Evolutionary conservation across 2,113 vertebrate genomes (phyloP).

Genomic region (Callaeas wilsoni): DNA sequence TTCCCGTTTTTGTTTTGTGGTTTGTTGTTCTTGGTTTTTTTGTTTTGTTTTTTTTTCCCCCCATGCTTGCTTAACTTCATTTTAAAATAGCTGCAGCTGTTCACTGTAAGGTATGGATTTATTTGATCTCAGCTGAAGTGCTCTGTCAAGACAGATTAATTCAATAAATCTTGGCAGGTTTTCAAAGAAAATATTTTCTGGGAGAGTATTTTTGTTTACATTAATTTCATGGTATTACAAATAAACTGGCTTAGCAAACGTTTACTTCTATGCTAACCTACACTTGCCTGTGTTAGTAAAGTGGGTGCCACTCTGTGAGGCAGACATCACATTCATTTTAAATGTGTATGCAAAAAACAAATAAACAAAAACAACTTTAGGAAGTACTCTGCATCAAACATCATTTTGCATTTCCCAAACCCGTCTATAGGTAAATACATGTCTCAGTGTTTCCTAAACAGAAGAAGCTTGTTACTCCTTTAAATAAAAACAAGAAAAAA

Average conservation of each 20-base stretch:
- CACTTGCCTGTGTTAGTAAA: background rate
- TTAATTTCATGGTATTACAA: background rate
- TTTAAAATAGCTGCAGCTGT: slow-evolving; percentile 26
- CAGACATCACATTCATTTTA: background rate
- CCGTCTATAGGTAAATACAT: background rate
- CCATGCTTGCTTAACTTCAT: background rate
- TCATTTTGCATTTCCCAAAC: background rate
- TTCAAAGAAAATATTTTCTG: slow-evolving; percentile 3
- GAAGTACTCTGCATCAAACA: background rate
- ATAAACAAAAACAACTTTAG: background rate
- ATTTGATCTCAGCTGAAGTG: slow-evolving; percentile 10
- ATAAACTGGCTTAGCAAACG: background rate
- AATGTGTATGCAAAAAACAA: background rate
- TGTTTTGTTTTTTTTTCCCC: no score
- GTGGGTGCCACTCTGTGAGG: background rate
- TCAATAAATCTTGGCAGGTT: background rate
- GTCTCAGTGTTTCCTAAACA: background rate
- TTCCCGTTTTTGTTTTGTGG: background rate
- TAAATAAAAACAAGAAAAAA: background rate
- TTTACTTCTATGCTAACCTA: background rate
- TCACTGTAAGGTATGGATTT: background rate
- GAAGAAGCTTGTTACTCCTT: background rate
- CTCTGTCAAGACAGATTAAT: background rate
- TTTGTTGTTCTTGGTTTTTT: no score
- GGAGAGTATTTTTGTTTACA: background rate